Percentiles rank a stretch among this genome's conserved stretches.
phyloP scores from a whole-genome alignment of 2,113 vertebrate species.

The Pteronura brasiliensis region DNA sequence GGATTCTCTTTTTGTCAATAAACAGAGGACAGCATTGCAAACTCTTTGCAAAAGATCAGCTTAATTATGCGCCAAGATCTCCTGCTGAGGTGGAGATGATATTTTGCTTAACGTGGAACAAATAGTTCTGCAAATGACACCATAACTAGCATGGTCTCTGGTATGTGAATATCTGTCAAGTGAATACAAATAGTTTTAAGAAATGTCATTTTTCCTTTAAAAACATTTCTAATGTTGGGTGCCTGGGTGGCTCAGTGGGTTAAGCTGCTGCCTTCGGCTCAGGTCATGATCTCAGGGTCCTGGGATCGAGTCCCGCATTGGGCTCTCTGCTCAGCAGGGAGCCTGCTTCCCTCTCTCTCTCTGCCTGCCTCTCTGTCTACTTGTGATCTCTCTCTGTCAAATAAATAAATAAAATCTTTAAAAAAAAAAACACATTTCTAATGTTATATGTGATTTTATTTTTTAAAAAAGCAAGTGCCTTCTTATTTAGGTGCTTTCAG shows the following conservation, averaged over 20 bases:
- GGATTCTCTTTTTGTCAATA: slow-evolving; percentile 23
- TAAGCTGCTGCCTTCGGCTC: too few species aligned
- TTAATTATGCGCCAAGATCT: slow-evolving; percentile 21
- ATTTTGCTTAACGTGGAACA: slow-evolving; percentile 20
- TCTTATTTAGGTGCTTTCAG: not conserved
- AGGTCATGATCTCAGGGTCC: too few species aligned
- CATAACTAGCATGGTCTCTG: not conserved
- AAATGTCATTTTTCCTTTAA: not conserved
- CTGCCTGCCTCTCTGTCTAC: too few species aligned
- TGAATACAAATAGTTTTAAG: not conserved
- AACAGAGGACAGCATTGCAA: not conserved
- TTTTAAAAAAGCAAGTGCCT: not conserved
- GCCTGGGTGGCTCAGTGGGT: too few species aligned
- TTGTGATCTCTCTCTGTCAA: too few species aligned
- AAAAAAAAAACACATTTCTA: too few species aligned
- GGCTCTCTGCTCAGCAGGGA: too few species aligned
- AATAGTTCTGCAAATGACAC: slow-evolving; percentile 37
- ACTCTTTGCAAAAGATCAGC: slow-evolving; percentile 15
- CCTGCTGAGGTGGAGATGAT: slow-evolving; percentile 30
- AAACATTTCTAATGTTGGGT: not conserved
- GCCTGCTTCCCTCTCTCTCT: too few species aligned
- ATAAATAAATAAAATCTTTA: too few species aligned
- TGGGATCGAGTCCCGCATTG: too few species aligned
- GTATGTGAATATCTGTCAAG: not conserved
- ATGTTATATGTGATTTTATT: not conserved